Conservation (phyloP, 2,888 invertebrate genomes). For the Lasioglossum pauxillum region DNA sequence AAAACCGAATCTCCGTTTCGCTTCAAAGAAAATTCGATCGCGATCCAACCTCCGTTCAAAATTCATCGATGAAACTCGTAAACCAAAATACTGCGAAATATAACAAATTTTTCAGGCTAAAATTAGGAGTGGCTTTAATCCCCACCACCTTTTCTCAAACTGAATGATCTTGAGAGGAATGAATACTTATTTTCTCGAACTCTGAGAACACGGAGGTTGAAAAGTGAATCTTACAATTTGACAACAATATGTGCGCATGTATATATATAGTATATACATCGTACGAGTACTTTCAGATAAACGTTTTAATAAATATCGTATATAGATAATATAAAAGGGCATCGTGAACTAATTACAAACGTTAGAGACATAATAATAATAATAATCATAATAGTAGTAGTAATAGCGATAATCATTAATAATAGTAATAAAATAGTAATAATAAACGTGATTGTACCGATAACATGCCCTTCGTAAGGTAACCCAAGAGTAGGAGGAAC, state of each 20-base stretch:
- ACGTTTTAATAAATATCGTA: constrained; percentile 59
- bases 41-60: constrained; percentile 37
- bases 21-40: constrained; percentile 14
- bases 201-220: constrained; percentile 47
- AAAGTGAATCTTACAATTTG: constrained; percentile 38
- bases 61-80: neutral
- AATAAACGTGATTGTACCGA: constrained; percentile 56
- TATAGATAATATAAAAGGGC: constrained; percentile 64
- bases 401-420: constrained; percentile 44
- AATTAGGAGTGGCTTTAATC: too few species aligned
- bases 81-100: neutral
- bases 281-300: constrained; percentile 55
- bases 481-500: constrained; percentile 68
- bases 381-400: constrained; percentile 48
- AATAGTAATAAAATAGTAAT: constrained; percentile 52
- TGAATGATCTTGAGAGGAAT: neutral
- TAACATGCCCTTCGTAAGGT: constrained; percentile 68
- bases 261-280: constrained; percentile 61
- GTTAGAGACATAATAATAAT: constrained; percentile 46
- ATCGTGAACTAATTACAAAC: constrained; percentile 54
- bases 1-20: constrained; percentile 30
- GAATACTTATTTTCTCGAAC: neutral
- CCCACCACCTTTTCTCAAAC: neutral
- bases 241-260: constrained; percentile 56
- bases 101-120: too few species aligned